Conservation (phyloP, 2,797 vertebrate genomes). For the Gymnoscopelus microlampas region DNA sequence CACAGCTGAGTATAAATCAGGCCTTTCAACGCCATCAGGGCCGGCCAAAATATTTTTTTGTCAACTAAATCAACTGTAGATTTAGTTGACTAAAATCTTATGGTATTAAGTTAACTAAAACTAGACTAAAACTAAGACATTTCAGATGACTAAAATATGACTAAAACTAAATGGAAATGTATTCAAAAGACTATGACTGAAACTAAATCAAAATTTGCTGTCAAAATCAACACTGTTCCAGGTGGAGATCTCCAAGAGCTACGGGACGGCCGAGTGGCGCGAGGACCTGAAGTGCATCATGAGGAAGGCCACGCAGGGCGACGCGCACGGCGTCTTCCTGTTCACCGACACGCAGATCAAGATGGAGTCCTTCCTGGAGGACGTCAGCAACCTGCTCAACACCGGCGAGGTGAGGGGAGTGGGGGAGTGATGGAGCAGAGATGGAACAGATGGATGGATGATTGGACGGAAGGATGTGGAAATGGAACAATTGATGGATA, state of each 20-base stretch:
- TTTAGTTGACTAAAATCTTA: no score
- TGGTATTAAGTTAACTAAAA: no score
- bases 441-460: not conserved
- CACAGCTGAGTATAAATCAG: no score
- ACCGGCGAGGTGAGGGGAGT: conserved; percentile 87
- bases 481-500: not conserved
- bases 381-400: conserved; percentile 91
- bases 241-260: conserved; percentile 91
- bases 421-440: not conserved
- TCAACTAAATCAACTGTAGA: no score
- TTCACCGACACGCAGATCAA: conserved; percentile 94
- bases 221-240: conserved; percentile 24
- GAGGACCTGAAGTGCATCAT: conserved; percentile 90
- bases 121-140: no score
- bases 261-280: conserved; percentile 85
- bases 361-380: conserved; percentile 91
- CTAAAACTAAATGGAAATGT: no score
- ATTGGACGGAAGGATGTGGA: not conserved
- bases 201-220: no score
- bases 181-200: not conserved
- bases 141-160: no score
- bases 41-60: no score
- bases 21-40: no score
- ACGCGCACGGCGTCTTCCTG: conserved; percentile 88
- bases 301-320: conserved; percentile 84